Evolutionary conservation across 2,888 invertebrate species (phyloP), one percentile per base, ranked within the genome.

Genomic region (Microctonus hyperodae): DNA sequence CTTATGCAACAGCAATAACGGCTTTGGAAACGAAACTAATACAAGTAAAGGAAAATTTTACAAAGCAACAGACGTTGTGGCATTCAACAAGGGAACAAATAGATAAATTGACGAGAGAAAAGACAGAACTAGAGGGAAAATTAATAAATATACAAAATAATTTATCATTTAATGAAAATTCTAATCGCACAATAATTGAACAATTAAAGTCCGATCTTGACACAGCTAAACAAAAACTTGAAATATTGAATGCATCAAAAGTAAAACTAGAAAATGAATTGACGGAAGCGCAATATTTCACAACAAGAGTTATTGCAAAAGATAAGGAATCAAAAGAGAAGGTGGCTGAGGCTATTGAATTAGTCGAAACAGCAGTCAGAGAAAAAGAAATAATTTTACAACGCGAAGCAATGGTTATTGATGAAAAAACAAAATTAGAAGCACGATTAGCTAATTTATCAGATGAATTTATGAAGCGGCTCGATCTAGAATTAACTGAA

Each of bases 401-500:
- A 68, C 83, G 86, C 31, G 89, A 89, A 75, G 80, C 75, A 2
- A 70, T 67, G 23, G 50, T 75, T 31, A 16, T 69, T 0, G 81
- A 81, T 31, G 81, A 83, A 48, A 76, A 76, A 55, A 35, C 56
- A 0, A 73, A 75, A 44, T 55, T 83, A n/a, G 79, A 79, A 64
- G 64, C 59, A 11, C 75, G 74, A 11, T 62, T 83, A 11, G 61
- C 75, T 9, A 66, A 72, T 4, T 69, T 82, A 31, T 68, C 75
- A 2, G 77, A 77, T 37, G 82, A 83, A 40, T 79, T 78, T 63
- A 69, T 74, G 2, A 33, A 51, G 20, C 76, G 75, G 25, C 72
- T 88, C 44, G 88, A 88, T 73, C 84, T 78, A n/a, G 90, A 92
- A 79, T 83, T 90, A 58, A 85, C 86, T 5, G 85, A 85, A 60